Evolutionary conservation across 2,113 vertebrate genomes (phyloP).

Genomic region (Campylomormyrus numenius): DNA sequence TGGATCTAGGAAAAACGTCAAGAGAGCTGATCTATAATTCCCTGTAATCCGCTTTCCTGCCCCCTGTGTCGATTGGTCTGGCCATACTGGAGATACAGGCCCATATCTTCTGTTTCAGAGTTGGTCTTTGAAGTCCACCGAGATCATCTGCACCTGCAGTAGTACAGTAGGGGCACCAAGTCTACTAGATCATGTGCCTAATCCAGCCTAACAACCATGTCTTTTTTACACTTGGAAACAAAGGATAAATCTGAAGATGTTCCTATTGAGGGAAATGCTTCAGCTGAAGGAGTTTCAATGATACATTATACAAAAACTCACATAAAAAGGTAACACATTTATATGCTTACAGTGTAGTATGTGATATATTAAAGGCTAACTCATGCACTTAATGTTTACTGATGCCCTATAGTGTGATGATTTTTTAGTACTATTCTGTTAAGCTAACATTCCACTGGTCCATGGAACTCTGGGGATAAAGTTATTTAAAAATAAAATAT

Average conservation of each 20-base stretch:
- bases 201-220: not conserved
- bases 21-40: constrained; percentile 50
- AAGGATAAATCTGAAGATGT: not conserved
- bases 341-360: not conserved
- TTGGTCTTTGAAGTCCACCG: constrained; percentile 40
- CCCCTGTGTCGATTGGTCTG: constrained; percentile 21
- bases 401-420: not conserved
- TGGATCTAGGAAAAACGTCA: constrained; percentile 41
- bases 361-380: not conserved
- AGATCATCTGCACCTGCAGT: constrained; percentile 21
- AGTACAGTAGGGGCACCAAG: not conserved
- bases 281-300: not conserved
- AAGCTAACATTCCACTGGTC: not conserved
- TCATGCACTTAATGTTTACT: not conserved
- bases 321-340: not conserved
- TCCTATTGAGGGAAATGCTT: not conserved
- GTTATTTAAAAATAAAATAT: not conserved
- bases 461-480: not conserved
- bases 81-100: constrained; percentile 26
- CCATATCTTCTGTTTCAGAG: constrained; percentile 31
- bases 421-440: not conserved
- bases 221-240: not conserved
- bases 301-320: not conserved
- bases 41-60: constrained; percentile 50
- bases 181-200: not conserved